Evolutionary conservation across 2,797 vertebrate genomes (phyloP), one percentile per base, ranked within the genome.

Genomic region (Schizopygopsis pylzovi): DNA sequence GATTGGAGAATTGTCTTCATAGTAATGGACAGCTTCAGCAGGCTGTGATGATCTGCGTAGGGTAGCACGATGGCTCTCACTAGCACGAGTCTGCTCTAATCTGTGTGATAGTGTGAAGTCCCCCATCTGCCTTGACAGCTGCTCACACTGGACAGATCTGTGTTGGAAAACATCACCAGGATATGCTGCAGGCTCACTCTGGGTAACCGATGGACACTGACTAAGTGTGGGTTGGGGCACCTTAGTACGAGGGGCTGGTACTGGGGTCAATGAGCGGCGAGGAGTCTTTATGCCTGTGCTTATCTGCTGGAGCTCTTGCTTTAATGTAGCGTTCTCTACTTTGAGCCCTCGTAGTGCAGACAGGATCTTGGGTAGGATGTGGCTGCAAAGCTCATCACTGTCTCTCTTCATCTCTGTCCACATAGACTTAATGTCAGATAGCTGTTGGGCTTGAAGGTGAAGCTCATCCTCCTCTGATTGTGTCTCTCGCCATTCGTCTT

Each of bases 361-460:
- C 63, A 37, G 13, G 13, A 67, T 67, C 13, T 65, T 2, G 1
- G 63, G 63, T 33, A 65, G 63, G 2, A 67, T 67, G 25, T 33
- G 63, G 25, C 28, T 67, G 28, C 4, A 16, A 39, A 68, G 37
- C 33, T 68, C 37, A 9, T 68, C 33, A 68, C 16, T 39, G 15
- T 68, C 65, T 39, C 33, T 68, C 33, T 20, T 68, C 6, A 68
- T 68, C 15, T 68, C 28, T 0, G 1, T 39, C 65, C 65, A 68
- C 67, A 70, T 70, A 41, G 67, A 70, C 33, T 41, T 70, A 4
- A 70, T 39, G 37, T 70, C 67, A 39, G 67, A 70, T 18, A 70
- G 6, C 67, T 70, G 67, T 20, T 70, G 6, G 33, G 18, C 67
- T 70, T 70, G 67, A 20, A 41, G 6, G 67, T 4, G 18, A 20